Percentiles rank a stretch among this genome's conserved stretches.
Evolutionary conservation across 1,140 invertebrate genomes (phyloP).

Genomic region (Zaprionus ornatus): DNA sequence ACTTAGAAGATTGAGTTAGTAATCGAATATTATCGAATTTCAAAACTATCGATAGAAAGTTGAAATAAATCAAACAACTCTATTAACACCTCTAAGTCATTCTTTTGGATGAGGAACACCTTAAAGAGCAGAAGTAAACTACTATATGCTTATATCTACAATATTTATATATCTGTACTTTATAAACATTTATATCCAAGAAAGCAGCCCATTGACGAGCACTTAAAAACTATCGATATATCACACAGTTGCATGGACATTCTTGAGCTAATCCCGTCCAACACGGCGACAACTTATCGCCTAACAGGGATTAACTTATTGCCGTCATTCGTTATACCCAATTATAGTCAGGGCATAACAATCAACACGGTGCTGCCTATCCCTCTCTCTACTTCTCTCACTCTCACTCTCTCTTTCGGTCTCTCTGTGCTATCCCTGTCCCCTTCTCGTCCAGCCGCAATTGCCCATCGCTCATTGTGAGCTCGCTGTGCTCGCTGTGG

Average conservation of each 20-base stretch:
- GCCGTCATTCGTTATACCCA: conserved; percentile 38
- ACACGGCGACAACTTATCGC: background rate
- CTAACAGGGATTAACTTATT: conserved; percentile 12
- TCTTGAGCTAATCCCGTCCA: background rate
- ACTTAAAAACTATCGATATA: conserved; percentile 2
- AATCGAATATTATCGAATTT: background rate
- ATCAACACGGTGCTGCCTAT: conserved; percentile 54
- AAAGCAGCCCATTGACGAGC: background rate
- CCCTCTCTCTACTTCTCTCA: background rate
- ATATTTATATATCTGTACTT: too few species aligned
- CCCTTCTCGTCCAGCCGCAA: background rate
- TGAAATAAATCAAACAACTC: too few species aligned
- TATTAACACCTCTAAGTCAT: too few species aligned
- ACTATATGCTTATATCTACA: too few species aligned
- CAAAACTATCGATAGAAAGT: background rate
- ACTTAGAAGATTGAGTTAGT: too few species aligned
- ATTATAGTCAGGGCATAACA: conserved; percentile 59
- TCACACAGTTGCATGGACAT: background rate
- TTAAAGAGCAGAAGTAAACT: too few species aligned
- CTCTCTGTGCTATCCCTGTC: background rate
- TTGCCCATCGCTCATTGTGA: conserved; percentile 36
- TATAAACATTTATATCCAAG: background rate
- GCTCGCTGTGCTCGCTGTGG: conserved; percentile 36
- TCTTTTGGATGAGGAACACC: too few species aligned
- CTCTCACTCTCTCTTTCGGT: too few species aligned